Evolutionary conservation across 2,888 invertebrate genomes (phyloP), one percentile per base, ranked within the genome.

Genomic region (Hemistola chrysoprasaria): DNA sequence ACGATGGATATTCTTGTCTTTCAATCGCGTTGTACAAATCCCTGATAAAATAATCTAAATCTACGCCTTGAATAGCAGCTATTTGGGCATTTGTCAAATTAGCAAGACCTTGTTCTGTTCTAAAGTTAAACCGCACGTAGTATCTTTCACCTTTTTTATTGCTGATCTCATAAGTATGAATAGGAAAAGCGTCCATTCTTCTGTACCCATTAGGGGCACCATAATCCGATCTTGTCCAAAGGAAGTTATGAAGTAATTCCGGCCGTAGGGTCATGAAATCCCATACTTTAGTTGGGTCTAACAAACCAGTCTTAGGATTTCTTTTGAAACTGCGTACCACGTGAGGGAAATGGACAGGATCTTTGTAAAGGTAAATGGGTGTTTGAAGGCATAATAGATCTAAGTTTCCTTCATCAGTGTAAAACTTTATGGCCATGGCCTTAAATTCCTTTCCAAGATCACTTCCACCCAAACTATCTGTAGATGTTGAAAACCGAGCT

Each of bases 321-420:
- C 97, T 90, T 78, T 96, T 98, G 66, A 97, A 95, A 0, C 96
- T 94, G 71, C 96, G 97, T 53, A 95, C 94, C 64, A 98, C 95
- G 58, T 92, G 93, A 6, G 95, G 93, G 78, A 98, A 98, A 30
- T 94, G 76, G 3, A 93, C 78, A 0, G 97, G 95, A 78, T 98
- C 97, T 46, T 94, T 92, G 62, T 96, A 92, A 72, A 96, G 95
- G 85, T 95, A 97, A 28, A 97, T 93, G 0, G 97, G 97, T 0
- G 94, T 94, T 71, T 96, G 95, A 59, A 94, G 92, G 21, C 96
- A 95, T 9, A 97, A 93, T 29, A 97, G 81, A 82, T 98, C 97
- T 93, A 97, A 93, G 56, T 94, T 93, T 26, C 97, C 97, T 59
- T 96, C 95, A 51, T 94, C 93, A 0, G 96, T 95, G 75, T 97